phyloP scores from a whole-genome alignment of 2,113 vertebrate species.

The Percina caprodes region DNA sequence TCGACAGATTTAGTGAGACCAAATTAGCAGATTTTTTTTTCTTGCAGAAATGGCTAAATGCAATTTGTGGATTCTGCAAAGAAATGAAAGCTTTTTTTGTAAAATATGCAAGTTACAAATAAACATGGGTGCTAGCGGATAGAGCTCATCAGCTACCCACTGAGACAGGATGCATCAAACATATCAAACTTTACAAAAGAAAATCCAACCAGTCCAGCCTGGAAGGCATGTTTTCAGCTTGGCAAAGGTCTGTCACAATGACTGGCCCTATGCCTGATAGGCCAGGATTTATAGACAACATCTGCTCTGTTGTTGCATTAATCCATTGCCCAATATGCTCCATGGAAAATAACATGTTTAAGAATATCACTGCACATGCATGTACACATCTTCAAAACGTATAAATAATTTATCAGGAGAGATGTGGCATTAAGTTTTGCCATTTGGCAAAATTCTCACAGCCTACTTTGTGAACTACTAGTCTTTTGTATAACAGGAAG shows the following conservation, averaged over 20 bases:
- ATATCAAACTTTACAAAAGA: slow-evolving; percentile 47
- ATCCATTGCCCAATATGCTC: slow-evolving; percentile 32
- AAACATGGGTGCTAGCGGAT: background rate
- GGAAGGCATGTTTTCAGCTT: slow-evolving; percentile 50
- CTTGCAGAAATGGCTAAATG: background rate
- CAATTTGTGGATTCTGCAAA: background rate
- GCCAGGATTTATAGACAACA: slow-evolving; percentile 52
- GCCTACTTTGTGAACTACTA: background rate
- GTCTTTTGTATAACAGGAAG: slow-evolving; percentile 27
- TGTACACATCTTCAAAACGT: background rate
- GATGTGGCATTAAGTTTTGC: background rate
- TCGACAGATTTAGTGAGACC: background rate
- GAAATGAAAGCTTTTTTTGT: background rate
- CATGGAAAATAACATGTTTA: slow-evolving; percentile 7
- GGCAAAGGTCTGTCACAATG: slow-evolving; percentile 61
- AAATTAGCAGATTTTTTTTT: background rate
- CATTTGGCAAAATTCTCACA: background rate
- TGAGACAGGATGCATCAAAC: slow-evolving; percentile 42
- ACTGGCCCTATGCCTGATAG: slow-evolving; percentile 60
- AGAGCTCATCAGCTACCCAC: background rate
- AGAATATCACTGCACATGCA: background rate
- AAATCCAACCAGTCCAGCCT: slow-evolving; percentile 42
- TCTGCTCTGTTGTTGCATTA: slow-evolving; percentile 29
- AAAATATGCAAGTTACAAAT: background rate
- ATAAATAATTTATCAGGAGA: background rate